Evolutionary conservation across 1,140 invertebrate genomes (phyloP).

Genomic region (Cylas formicarius): DNA sequence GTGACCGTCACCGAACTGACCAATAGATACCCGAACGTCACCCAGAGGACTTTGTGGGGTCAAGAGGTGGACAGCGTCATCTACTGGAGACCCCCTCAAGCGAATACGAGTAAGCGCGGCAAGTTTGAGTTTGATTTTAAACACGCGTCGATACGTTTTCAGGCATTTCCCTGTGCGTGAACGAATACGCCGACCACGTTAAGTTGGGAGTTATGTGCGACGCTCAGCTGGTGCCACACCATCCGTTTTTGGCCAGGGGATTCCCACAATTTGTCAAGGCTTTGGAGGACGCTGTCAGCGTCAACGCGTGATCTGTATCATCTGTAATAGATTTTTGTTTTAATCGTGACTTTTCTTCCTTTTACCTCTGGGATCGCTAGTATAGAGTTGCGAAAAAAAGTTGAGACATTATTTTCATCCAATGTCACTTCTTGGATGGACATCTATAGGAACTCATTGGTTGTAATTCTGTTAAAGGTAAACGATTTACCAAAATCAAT

Average conservation of each 20-base stretch:
- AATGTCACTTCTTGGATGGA: no score
- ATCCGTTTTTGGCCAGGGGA: slow-evolving; percentile 45
- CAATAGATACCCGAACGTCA: slow-evolving; percentile 42
- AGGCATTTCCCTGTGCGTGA: slow-evolving; percentile 70
- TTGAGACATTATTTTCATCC: no score
- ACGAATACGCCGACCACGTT: slow-evolving; percentile 61
- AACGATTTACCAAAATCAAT: no score
- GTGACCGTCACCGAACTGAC: slow-evolving; percentile 65
- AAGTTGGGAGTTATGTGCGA: slow-evolving; percentile 69
- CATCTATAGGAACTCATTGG: no score
- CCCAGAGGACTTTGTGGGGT: slow-evolving; percentile 52
- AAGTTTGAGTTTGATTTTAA: no score
- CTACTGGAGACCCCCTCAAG: slow-evolving; percentile 73
- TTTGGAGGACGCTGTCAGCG: slow-evolving; percentile 32
- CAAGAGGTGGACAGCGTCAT: slow-evolving; percentile 59
- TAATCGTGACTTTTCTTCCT: no score
- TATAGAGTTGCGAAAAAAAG: no score
- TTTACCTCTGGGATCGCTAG: no score
- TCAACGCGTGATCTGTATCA: no score
- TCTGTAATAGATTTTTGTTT: no score
- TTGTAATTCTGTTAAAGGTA: no score
- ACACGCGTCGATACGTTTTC: slow-evolving; percentile 9
- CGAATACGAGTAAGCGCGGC: slow-evolving; percentile 67
- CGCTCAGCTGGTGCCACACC: slow-evolving; percentile 57
- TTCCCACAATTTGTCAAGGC: slow-evolving; percentile 47